phyloP scores from a whole-genome alignment of 2,797 vertebrate species.

The Pampus argenteus region DNA sequence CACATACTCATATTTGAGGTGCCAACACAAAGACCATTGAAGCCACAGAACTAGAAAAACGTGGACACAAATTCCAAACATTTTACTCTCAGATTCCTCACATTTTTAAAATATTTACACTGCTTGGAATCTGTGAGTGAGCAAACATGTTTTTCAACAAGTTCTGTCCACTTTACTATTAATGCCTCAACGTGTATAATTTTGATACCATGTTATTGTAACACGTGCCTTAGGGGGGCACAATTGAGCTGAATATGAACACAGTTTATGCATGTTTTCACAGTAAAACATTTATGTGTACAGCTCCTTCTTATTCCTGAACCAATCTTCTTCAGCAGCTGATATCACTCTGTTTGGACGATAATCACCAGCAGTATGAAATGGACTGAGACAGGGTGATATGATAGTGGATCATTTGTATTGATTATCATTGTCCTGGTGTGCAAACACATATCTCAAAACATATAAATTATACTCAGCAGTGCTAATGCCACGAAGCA shows the following conservation, averaged over 20 bases:
- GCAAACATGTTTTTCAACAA: constrained; percentile 5
- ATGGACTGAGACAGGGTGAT: background rate
- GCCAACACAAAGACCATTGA: background rate
- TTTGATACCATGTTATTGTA: constrained; percentile 15
- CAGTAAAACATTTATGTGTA: constrained; percentile 7
- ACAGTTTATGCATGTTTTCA: constrained; percentile 2
- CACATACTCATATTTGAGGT: background rate
- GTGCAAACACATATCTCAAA: background rate
- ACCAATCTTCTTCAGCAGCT: constrained; percentile 2
- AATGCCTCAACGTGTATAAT: background rate
- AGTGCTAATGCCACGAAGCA: background rate
- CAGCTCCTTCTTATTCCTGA: constrained; percentile 13
- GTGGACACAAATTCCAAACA: constrained; percentile 6
- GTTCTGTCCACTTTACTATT: background rate
- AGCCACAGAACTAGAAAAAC: constrained; percentile 27
- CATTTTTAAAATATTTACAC: constrained; percentile 21
- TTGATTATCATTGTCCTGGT: background rate
- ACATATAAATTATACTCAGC: background rate
- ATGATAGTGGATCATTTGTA: background rate
- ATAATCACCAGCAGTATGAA: constrained; percentile 1
- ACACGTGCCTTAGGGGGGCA: constrained; percentile 46
- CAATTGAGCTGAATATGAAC: constrained; percentile 56
- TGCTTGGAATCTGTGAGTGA: constrained; percentile 11
- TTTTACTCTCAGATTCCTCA: constrained; percentile 9
- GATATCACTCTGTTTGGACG: background rate